Evolutionary conservation across 2,797 vertebrate genomes (phyloP).

Genomic region (Okamejei kenojei): DNA sequence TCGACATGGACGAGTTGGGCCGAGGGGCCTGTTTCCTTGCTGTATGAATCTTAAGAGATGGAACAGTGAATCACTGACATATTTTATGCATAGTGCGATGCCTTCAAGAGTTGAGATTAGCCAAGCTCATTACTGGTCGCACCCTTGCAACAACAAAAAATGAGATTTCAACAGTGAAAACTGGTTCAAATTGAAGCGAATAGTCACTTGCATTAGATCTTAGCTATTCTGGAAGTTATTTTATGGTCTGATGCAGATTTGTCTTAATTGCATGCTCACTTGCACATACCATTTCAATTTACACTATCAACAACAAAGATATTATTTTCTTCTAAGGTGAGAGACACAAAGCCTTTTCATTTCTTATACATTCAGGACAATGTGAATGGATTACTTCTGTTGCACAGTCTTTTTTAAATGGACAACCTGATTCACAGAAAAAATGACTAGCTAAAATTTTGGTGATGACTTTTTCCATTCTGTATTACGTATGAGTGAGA

Average conservation of each 20-base stretch:
- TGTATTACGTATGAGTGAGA: neutral
- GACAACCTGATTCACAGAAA: neutral
- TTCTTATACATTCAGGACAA: neutral
- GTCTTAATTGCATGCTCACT: neutral
- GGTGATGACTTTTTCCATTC: neutral
- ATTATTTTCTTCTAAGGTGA: neutral
- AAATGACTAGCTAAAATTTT: neutral
- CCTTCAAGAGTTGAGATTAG: neutral
- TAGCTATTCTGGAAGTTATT: neutral
- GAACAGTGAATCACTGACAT: neutral
- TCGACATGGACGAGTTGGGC: too few species aligned
- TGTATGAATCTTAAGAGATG: neutral
- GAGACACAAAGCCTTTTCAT: neutral
- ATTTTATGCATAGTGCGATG: neutral
- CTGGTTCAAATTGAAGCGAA: neutral
- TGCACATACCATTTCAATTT: neutral
- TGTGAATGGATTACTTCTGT: neutral
- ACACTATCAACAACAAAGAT: neutral
- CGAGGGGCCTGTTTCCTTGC: too few species aligned
- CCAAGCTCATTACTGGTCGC: neutral
- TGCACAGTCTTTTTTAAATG: neutral
- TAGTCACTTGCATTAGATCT: too few species aligned
- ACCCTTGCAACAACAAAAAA: neutral
- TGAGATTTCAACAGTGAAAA: neutral
- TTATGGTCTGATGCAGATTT: neutral